Conservation (phyloP, 2,888 invertebrate species). For the Tortrix viridana region DNA sequence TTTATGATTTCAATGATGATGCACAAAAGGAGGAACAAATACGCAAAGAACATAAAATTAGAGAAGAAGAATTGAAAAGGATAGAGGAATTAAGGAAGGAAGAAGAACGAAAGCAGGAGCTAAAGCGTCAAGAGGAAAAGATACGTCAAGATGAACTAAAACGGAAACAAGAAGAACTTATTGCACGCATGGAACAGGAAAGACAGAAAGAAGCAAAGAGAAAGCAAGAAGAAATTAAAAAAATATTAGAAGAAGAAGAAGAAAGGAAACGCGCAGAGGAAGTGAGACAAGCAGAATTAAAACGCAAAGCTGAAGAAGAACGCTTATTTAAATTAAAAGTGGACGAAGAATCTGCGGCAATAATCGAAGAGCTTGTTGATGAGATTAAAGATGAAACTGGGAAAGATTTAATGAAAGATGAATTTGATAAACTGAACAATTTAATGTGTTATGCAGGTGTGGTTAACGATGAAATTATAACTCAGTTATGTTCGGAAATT, state of each 20-base stretch:
- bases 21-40: constrained; percentile 53
- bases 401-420: constrained; percentile 57
- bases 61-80: constrained; percentile 49
- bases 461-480: constrained; percentile 59
- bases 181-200: constrained; percentile 53
- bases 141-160: constrained; percentile 45
- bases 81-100: constrained; percentile 48
- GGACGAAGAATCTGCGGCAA: constrained; percentile 63
- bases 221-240: constrained; percentile 61
- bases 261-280: constrained; percentile 64
- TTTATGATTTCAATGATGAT: constrained; percentile 66
- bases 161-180: constrained; percentile 45
- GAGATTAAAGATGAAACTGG: constrained; percentile 63
- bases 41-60: constrained; percentile 47
- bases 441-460: constrained; percentile 58
- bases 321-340: constrained; percentile 64
- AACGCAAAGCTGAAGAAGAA: constrained; percentile 65
- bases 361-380: constrained; percentile 61
- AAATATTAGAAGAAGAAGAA: constrained; percentile 65
- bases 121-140: constrained; percentile 34
- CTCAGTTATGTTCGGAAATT: constrained; percentile 64
- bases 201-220: constrained; percentile 62
- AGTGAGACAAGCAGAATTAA: constrained; percentile 63
- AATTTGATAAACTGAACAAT: constrained; percentile 58
- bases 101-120: constrained; percentile 46